Base-by-base conservation (phyloP, 2,888 invertebrate genomes). In the Abrostola tripartita region DNA sequence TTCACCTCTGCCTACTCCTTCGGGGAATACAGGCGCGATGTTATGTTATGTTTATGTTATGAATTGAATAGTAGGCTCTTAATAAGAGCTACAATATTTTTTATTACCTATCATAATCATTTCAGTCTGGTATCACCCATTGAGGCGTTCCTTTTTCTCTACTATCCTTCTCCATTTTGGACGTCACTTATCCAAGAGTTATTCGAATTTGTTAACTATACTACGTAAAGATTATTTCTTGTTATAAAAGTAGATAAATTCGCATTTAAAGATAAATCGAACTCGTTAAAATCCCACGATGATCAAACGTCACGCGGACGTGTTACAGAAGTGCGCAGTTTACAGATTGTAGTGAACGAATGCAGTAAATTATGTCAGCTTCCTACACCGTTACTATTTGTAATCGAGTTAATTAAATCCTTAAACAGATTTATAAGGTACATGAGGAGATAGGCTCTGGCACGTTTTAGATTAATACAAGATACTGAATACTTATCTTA, bases 291-390 rank as follows among this genome's bases (percentile, higher is more conserved):
- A 52, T 38, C 44, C n/a, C 61, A 61, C 72, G 40, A 59, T 55
- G 66, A 66, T 49, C 70, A 68, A 81, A 79, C 78, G 55, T 72
- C 71, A 72, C 72, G 68, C 40, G 60, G 61, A 61, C 62, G 47
- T 74, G 71, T 71, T 10, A 60, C 53, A 52, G 58, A 62, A 41
- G 37, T 57, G 7, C 53, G 60, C 68, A 56, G 68, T 65, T 68
- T 57, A 44, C 52, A 59, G 40, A 61, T 55, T 50, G 9, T 50
- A 54, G 8, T 52, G 61, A 68, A 61, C 58, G 44, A 65, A 55
- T 37, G 65, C 61, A 65, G 61, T 72, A 72, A 72, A 72, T 72
- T 61, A 72, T 72, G 72, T 61, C 61, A 41, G 57, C 40, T 41
- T 56, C 52, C 49, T 53, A 68, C 44, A 65, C 68, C 68, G 72